Evolutionary conservation across 2,888 invertebrate species (phyloP), one percentile per base, ranked within the genome.

Genomic region (Dolichopus griseipennis): DNA sequence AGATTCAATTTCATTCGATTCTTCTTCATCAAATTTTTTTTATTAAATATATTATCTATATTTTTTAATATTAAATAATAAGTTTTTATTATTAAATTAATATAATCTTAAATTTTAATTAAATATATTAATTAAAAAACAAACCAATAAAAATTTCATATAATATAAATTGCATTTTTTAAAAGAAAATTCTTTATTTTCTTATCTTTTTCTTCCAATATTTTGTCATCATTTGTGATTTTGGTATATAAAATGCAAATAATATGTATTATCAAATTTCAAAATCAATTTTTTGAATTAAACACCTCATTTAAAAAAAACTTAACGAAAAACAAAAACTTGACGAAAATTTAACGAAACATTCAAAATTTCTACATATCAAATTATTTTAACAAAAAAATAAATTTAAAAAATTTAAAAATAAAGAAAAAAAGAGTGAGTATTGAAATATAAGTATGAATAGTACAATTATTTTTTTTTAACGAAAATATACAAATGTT

Each of bases 381-480:
- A n/a, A n/a, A n/a, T n/a, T n/a, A n/a, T 37, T 52, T 52, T 52
- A 4, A 6, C 52, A n/a, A 52, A 52, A 43, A 52, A 52, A 52
- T 18, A 12, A 52, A 52, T 52, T 52, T 52, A 52, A 18, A 52
- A 18, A 8, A 37, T 37, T 10, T 5, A 37, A 10, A 12, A 76
- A 75, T 76, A 75, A 79, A 80, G 80, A 78, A 75, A 79, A 78
- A 78, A 80, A 81, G 79, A 81, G 80, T 80, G 79, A 80, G 80
- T 80, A 80, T 78, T 76, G 73, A 74, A 73, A 74, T 37, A 37
- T 4, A 37, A 37, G 37, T 52, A 52, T 52, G 52, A 75, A 52
- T 64, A 66, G 61, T 52, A 18, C 15, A 52, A 18, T 18, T n/a
- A 4, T 52, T 52, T 52, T 52, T 8, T 52, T 52, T 52, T 52